Percentiles rank a stretch among this genome's conserved stretches.
Evolutionary conservation across 2,797 vertebrate species (phyloP).

Genomic region (Anomalospiza imberbis): DNA sequence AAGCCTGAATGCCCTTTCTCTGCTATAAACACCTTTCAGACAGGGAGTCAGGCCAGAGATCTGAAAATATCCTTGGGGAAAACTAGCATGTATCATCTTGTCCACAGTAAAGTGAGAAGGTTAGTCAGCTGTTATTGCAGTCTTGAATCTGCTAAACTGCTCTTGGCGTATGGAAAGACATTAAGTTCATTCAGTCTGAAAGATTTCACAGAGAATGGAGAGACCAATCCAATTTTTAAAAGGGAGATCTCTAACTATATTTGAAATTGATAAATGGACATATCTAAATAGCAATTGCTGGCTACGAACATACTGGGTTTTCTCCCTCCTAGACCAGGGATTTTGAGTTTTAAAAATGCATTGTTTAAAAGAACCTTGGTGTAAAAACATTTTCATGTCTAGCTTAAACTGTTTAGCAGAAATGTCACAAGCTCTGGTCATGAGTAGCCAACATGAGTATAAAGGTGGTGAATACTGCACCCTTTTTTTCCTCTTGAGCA

Average conservation of each 20-base stretch:
- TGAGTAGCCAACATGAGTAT: background rate
- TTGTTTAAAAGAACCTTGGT: background rate
- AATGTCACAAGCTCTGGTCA: background rate
- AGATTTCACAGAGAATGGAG: background rate
- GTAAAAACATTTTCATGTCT: background rate
- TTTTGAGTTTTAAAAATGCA: background rate
- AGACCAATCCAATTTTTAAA: background rate
- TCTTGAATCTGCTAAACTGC: slow-evolving; percentile 18
- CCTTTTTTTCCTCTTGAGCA: background rate
- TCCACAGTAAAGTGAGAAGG: slow-evolving; percentile 19
- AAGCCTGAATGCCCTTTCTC: background rate
- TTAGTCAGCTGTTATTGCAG: slow-evolving; percentile 7
- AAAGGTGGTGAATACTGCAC: background rate
- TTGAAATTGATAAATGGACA: background rate
- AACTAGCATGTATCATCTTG: background rate
- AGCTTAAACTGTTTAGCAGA: background rate
- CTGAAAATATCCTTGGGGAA: background rate
- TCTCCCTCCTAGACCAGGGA: background rate
- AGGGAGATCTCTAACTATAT: background rate
- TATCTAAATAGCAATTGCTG: background rate
- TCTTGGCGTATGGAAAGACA: background rate
- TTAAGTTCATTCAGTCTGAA: slow-evolving; percentile 24
- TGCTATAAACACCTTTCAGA: background rate
- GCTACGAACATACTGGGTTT: background rate
- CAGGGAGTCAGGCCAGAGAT: background rate